Base-by-base conservation (phyloP, 2,888 invertebrate genomes). In the Drosophila lutescens region DNA sequence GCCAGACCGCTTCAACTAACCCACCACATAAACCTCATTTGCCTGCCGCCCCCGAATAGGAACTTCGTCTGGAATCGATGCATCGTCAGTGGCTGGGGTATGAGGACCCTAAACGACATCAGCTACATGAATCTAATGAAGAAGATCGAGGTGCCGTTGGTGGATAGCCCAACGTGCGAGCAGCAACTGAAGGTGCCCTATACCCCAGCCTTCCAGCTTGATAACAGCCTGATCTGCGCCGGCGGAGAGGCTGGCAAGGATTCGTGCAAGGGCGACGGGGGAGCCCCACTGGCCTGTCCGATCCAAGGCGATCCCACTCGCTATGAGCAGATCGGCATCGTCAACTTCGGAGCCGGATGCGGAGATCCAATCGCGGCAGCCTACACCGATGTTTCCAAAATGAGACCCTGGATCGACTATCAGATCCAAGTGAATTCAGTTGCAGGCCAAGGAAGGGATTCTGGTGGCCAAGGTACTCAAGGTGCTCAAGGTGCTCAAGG, bases 281-380 rank as follows among this genome's bases (percentile, higher is more conserved):
- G 97, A 0, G 95, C 95, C 20, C 96, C 96, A 0, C 92, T 97
- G 6, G 95, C 95, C 4, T 97, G 97, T 77, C 95, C 95, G 0
- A 91, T 95, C 44, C 90, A 90, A 58, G 56, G 47, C 2, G 40
- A 61, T 9, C 69, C 73, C 10, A 63, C 76, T 41, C 86, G 82
- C 12, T 90, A 75, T 61, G 80, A 85, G 47, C 91, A 91, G 62
- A 83, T 82, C 9, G 96, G 96, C 2, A 95, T 96, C 43, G 96
- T 96, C 0, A 94, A 96, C 0, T 96, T 96, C 96, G 96, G 96
- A 13, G 94, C 96, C 67, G 95, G 95, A 0, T 97, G 97, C 82
- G 2, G 91, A 93, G 46, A 92, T 93, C 32, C 12, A 9, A 93
- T 94, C n/a, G 96, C 96, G 0, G 96, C 95, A 0, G 95, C 95